Evolutionary conservation across 2,113 vertebrate species (phyloP).

Genomic region (Onychostoma macrolepis): DNA sequence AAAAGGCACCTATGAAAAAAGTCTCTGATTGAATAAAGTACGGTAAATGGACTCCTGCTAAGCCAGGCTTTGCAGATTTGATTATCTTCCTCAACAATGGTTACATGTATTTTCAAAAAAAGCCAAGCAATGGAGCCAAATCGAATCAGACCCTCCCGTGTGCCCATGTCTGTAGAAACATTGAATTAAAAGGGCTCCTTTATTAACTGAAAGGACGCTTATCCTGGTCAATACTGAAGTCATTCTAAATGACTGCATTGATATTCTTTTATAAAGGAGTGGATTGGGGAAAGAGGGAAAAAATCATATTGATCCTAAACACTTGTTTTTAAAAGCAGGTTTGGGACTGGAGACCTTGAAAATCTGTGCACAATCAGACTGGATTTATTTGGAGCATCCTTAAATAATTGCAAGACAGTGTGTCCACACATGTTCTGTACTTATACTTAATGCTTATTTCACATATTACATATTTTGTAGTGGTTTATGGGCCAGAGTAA

Average conservation of each 20-base stretch:
- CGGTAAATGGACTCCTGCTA: conserved; percentile 31
- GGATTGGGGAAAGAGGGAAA: background rate
- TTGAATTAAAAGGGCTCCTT: conserved; percentile 23
- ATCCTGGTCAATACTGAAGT: conserved; percentile 19
- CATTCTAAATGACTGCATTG: conserved; percentile 34
- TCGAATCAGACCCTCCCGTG: conserved; percentile 28
- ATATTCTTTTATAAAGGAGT: background rate
- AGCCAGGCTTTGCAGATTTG: conserved; percentile 45
- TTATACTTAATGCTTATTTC: background rate
- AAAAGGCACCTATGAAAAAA: background rate
- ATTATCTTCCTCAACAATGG: conserved; percentile 55
- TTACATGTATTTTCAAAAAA: conserved; percentile 13
- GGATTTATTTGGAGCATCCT: background rate
- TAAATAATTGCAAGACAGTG: background rate
- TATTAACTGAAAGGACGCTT: conserved; percentile 41
- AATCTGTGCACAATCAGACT: background rate
- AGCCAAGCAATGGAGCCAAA: conserved; percentile 21
- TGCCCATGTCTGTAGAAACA: background rate
- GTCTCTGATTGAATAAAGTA: conserved; percentile 39
- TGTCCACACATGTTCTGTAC: background rate
- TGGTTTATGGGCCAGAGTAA: background rate
- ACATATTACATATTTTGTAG: background rate
- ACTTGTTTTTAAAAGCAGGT: background rate
- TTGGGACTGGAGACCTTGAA: background rate
- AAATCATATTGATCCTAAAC: background rate